These are phyloP conservation scores for Scatophagus argus DNA, from an alignment of 2,113 vertebrate species.

Conservation along the genomic window DNA sequence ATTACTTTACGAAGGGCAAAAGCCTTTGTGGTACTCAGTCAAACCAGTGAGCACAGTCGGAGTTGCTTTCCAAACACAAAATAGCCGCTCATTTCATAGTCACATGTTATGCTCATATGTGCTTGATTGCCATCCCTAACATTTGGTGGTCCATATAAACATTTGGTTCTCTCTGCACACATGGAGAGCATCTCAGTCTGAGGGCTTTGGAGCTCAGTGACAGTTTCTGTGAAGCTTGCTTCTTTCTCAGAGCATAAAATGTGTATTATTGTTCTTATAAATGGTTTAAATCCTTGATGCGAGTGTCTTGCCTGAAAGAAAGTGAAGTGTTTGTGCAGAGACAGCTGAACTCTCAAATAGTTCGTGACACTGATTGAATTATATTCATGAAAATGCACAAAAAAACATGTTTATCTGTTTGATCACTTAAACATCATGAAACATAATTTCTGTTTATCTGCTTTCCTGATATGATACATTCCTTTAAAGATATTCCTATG, in stretches of 20 bases:
- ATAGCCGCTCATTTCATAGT: not conserved
- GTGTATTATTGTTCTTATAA: not conserved
- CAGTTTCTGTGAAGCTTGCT: not conserved
- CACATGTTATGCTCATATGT: not conserved
- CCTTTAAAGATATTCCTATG: not conserved
- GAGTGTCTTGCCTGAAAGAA: not conserved
- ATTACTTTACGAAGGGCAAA: not conserved
- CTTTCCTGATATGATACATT: not conserved
- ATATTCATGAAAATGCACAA: not conserved
- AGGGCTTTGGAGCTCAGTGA: not conserved
- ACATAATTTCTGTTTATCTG: not conserved
- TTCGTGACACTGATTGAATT: not conserved
- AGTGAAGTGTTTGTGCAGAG: not conserved
- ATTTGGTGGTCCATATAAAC: not conserved
- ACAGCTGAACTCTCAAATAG: not conserved
- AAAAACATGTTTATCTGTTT: not conserved
- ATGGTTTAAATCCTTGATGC: not conserved
- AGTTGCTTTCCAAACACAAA: not conserved
- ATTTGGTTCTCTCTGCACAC: not conserved
- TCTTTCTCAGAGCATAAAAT: not conserved
- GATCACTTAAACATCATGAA: not conserved
- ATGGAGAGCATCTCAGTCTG: not conserved
- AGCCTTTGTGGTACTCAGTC: not conserved
- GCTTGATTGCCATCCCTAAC: not conserved
- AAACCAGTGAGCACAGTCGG: not conserved